Evolutionary conservation across 2,797 vertebrate species (phyloP).

Genomic region (Cryptoblepharus egeriae): DNA sequence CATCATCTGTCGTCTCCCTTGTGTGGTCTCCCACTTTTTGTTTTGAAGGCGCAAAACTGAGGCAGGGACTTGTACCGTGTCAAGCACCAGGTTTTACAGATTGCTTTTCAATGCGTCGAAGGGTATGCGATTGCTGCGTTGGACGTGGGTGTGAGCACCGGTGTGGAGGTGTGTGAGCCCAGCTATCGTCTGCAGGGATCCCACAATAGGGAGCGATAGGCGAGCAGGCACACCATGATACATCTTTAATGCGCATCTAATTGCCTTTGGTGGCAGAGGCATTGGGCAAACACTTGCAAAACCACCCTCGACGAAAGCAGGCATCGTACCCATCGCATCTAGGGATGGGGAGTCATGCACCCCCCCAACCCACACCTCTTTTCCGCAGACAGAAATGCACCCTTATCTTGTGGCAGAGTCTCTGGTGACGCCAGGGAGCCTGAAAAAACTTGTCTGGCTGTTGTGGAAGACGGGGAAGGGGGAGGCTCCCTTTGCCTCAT

Average conservation of each 20-base stretch:
- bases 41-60: no score
- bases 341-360: slow-evolving; percentile 49
- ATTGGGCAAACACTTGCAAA: background rate
- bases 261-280: background rate
- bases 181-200: background rate
- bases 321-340: slow-evolving; percentile 56
- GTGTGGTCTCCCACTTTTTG: no score
- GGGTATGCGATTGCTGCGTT: background rate
- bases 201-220: background rate
- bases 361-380: slow-evolving; percentile 35
- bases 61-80: no score
- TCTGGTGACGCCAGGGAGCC: slow-evolving; percentile 66
- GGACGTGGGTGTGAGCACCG: background rate
- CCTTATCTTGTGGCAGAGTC: slow-evolving; percentile 69
- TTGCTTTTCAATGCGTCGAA: background rate
- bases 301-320: background rate
- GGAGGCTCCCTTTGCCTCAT: slow-evolving; percentile 57
- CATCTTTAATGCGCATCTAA: background rate
- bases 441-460: slow-evolving; percentile 75
- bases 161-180: background rate
- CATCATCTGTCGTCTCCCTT: no score
- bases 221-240: background rate
- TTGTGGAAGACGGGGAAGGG: slow-evolving; percentile 64
- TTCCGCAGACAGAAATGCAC: slow-evolving; percentile 51
- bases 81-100: no score